A percentile compares a stretch with the other conserved stretches of the same genome.
Evolutionary conservation across 1,140 invertebrate genomes (phyloP).

Genomic region (Holotrichia oblita): DNA sequence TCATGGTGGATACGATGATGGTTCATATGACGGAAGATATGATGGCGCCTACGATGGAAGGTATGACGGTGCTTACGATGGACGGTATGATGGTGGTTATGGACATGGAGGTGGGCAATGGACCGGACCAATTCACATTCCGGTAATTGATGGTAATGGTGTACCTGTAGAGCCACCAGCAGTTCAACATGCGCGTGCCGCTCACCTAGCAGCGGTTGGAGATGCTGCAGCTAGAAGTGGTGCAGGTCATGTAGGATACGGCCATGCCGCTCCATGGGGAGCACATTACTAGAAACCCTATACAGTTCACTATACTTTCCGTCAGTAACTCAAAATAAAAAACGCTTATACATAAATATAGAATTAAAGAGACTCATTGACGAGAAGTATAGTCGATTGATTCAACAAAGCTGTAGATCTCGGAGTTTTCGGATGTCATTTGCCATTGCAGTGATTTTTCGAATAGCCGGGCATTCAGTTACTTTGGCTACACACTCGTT

Average conservation of each 20-base stretch:
- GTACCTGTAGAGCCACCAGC: constrained; percentile 48
- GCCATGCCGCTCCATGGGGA: constrained; percentile 37
- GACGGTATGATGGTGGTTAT: not conserved
- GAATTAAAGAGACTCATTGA: constrained; percentile 22
- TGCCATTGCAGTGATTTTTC: not conserved
- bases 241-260: constrained; percentile 30
- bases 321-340: not conserved
- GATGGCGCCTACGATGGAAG: constrained; percentile 43
- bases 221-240: constrained; percentile 59
- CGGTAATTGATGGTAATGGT: constrained; percentile 62
- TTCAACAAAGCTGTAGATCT: constrained; percentile 15
- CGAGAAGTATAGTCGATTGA: not conserved
- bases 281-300: constrained; percentile 35
- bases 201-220: constrained; percentile 67
- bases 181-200: constrained; percentile 63
- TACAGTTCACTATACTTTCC: not conserved
- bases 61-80: constrained; percentile 7
- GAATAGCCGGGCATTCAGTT: constrained; percentile 35
- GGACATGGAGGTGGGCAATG: not conserved
- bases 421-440: constrained; percentile 31
- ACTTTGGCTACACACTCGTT: constrained; percentile 25
- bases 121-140: constrained; percentile 58
- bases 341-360: constrained; percentile 28
- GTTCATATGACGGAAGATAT: constrained; percentile 40
- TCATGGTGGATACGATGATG: constrained; percentile 39